phyloP scores from a whole-genome alignment of 2,113 vertebrate genomes.

The Pristiophorus japonicus region DNA sequence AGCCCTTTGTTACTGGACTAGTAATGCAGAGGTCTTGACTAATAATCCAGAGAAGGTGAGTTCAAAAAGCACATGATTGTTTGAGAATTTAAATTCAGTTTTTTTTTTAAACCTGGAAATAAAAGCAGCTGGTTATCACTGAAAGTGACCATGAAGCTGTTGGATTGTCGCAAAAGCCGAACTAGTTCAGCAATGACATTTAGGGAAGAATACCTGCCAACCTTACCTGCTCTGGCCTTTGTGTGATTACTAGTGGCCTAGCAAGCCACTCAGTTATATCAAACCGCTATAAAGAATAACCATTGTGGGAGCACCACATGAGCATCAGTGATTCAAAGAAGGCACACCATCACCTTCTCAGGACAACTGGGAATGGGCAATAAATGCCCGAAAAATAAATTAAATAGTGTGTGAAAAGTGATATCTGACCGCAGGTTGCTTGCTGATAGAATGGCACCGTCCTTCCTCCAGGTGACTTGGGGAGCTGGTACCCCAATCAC shows the following conservation, averaged over 20 bases:
- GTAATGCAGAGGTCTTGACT: background rate
- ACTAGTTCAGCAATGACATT: background rate
- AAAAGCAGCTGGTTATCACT: background rate
- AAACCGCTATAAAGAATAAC: background rate
- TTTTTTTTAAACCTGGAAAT: background rate
- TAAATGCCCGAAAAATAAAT: background rate
- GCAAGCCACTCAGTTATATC: background rate
- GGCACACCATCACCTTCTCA: background rate
- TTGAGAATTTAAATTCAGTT: background rate
- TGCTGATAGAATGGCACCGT: constrained; percentile 69
- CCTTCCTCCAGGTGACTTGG: constrained; percentile 86
- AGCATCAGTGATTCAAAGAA: background rate
- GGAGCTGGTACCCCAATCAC: constrained; percentile 76
- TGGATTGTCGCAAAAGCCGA: background rate
- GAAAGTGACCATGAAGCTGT: background rate
- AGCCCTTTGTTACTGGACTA: background rate
- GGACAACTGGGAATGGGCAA: background rate
- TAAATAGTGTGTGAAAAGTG: no score
- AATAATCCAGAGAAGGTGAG: background rate
- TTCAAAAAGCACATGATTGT: background rate
- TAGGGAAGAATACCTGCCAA: background rate
- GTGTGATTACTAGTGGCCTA: background rate
- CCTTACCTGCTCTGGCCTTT: background rate
- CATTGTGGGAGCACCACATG: no score
- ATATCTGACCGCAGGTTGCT: constrained; percentile 60